Base-by-base conservation (phyloP, 37 sponge, comb jelly and placozoan genomes). In the Cliona cf. orientalis region DNA sequence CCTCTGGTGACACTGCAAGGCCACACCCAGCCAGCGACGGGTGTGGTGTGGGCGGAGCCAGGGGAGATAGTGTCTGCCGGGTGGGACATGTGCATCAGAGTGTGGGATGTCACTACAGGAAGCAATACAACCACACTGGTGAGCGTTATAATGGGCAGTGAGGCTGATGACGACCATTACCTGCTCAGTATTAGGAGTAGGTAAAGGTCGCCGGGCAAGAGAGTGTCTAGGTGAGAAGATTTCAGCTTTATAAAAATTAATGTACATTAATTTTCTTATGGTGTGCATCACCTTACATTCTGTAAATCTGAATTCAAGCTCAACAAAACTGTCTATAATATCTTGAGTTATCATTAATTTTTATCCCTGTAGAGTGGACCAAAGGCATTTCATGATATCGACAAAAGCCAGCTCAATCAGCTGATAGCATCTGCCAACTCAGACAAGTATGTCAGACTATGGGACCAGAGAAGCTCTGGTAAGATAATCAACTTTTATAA, bases 11-110 rank as follows among this genome's bases (percentile, higher is more conserved):
- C 96, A 6, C 45, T 95, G 43, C 46, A 84, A 1, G 96, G 93
- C 58, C 96, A 95, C 81, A 92, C 75, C 41, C 84, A 89, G 38
- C 69, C 93, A 6, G 80, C 86, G 17, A 74, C 65, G 11, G 57
- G 82, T 74, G 87, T 92, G 31, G 80, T 65, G 38, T 95, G 96
- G 96, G 67, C 80, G 26, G 42, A 46, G 9, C 40, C 39, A 23
- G 80, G 40, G 41, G 76, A 72, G 45, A 32, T 94, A n/a, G 11
- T 83, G 29, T 82, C 89, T 9, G 90, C 82, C 63, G 93, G 96
- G 28, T 91, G 86, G 90, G 96, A 95, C 66, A 87, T 92, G 73
- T 89, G 87, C 58, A 91, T 95, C 41, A 44, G 90, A 57, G 25
- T 89, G 68, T 95, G 96, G 96, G 96, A 95, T 70, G 36, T 76